A percentile compares a stretch with the other conserved stretches of the same genome.
Evolutionary conservation across 1,140 invertebrate genomes (phyloP).

Genomic region (Drosophila novamexicana): DNA sequence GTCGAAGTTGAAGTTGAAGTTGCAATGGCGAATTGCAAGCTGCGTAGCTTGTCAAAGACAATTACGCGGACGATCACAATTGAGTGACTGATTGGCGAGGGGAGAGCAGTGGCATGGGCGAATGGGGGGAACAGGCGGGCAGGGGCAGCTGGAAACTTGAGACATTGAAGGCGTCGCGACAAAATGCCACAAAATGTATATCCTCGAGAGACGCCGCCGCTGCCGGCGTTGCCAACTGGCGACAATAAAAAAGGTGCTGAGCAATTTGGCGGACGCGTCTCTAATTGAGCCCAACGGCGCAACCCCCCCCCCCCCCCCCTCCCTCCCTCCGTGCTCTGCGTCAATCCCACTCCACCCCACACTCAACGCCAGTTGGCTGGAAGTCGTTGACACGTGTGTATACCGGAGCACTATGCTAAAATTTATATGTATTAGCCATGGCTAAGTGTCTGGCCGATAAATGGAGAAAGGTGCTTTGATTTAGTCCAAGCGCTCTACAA

Average conservation of each 20-base stretch:
- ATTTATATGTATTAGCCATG: conserved; percentile 39
- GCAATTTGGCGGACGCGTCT: conserved; percentile 75
- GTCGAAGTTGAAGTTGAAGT: conserved; percentile 11
- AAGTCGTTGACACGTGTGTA: conserved; percentile 10
- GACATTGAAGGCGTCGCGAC: conserved; percentile 67
- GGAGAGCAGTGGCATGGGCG: not conserved
- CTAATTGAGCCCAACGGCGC: conserved; percentile 65
- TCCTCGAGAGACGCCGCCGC: conserved; percentile 19
- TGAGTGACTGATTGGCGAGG: conserved; percentile 43
- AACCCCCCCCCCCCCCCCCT: not conserved
- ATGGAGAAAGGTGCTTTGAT: conserved; percentile 73
- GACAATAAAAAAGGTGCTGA: conserved; percentile 74
- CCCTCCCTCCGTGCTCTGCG: not conserved
- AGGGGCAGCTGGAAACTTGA: conserved; percentile 1
- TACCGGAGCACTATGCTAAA: conserved; percentile 24
- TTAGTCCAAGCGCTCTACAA: conserved; percentile 35
- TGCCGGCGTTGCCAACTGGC: conserved; percentile 44
- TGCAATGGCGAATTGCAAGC: conserved; percentile 28
- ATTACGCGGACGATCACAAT: conserved; percentile 64
- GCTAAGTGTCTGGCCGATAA: conserved; percentile 22
- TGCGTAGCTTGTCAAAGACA: conserved; percentile 71
- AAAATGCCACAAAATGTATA: conserved; percentile 66
- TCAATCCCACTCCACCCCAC: not conserved
- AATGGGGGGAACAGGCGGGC: too few relatives aligned
- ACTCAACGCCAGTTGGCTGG: not conserved